phyloP scores from a whole-genome alignment of 1,140 invertebrate species.

The Nephila pilipes region DNA sequence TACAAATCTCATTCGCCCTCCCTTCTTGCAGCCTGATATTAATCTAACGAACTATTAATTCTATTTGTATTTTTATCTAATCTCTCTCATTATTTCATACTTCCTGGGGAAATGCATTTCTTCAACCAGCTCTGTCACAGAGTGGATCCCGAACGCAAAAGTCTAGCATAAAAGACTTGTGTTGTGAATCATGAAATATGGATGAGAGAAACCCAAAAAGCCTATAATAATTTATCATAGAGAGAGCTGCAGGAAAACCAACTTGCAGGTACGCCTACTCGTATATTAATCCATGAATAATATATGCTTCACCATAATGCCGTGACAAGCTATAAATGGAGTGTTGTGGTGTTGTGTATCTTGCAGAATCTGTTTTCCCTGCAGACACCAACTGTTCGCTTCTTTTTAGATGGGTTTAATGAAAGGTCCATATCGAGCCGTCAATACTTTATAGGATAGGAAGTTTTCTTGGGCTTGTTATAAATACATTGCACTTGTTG shows the following conservation, averaged over 20 bases:
- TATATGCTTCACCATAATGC: background rate
- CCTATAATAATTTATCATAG: conserved; percentile 46
- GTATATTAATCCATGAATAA: conserved; percentile 57
- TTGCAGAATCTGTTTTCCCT: conserved; percentile 33
- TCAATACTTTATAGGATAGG: background rate
- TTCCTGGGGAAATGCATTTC: background rate
- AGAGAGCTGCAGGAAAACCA: background rate
- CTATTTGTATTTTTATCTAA: background rate
- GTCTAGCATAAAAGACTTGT: background rate
- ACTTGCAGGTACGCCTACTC: conserved; percentile 50
- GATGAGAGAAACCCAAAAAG: conserved; percentile 45
- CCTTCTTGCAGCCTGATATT: background rate
- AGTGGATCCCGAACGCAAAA: background rate
- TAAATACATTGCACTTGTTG: background rate
- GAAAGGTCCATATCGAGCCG: background rate
- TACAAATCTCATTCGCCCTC: background rate
- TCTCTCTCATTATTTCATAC: conserved; percentile 11
- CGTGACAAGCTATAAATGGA: conserved; percentile 52
- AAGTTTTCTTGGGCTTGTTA: background rate
- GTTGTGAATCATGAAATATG: conserved; percentile 33
- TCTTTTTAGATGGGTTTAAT: background rate
- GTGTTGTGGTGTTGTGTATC: conserved; percentile 46
- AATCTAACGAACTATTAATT: conserved; percentile 1
- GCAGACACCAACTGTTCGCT: conserved; percentile 9
- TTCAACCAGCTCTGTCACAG: background rate